Evolutionary conservation across 2,797 vertebrate genomes (phyloP).

Genomic region (Spheniscus humboldti): DNA sequence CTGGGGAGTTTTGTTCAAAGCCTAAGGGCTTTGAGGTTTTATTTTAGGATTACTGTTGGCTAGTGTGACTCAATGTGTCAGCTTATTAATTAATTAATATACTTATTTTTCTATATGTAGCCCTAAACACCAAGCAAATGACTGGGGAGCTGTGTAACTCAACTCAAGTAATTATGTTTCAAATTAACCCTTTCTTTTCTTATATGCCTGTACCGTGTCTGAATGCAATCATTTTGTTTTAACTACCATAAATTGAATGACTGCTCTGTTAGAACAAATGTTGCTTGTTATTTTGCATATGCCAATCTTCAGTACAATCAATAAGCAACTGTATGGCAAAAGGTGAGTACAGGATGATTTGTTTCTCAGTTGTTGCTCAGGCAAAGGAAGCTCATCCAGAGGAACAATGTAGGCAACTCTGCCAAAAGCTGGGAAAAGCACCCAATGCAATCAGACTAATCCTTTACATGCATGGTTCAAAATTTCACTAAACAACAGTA

Average conservation of each 20-base stretch:
- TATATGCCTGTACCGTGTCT: neutral
- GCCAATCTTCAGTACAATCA: neutral
- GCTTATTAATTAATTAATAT: neutral
- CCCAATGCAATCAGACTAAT: neutral
- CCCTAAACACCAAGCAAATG: neutral
- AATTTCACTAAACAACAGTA: neutral
- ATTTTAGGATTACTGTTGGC: neutral
- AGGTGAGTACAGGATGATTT: fast-evolving
- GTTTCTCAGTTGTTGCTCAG: neutral
- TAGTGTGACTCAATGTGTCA: neutral
- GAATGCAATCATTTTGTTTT: neutral
- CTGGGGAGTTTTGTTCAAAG: neutral
- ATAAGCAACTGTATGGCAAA: neutral
- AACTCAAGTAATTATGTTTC: neutral
- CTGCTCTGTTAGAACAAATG: neutral
- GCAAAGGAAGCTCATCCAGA: neutral
- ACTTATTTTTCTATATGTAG: neutral
- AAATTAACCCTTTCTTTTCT: neutral
- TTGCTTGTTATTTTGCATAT: neutral
- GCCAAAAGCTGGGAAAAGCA: neutral
- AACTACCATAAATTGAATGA: neutral
- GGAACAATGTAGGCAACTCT: neutral
- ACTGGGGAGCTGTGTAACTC: neutral
- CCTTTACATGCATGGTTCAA: neutral
- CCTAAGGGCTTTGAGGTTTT: neutral